These are phyloP conservation scores for Paratilapia polleni DNA, from an alignment of 2,113 vertebrate species.

Conservation along the genomic window DNA sequence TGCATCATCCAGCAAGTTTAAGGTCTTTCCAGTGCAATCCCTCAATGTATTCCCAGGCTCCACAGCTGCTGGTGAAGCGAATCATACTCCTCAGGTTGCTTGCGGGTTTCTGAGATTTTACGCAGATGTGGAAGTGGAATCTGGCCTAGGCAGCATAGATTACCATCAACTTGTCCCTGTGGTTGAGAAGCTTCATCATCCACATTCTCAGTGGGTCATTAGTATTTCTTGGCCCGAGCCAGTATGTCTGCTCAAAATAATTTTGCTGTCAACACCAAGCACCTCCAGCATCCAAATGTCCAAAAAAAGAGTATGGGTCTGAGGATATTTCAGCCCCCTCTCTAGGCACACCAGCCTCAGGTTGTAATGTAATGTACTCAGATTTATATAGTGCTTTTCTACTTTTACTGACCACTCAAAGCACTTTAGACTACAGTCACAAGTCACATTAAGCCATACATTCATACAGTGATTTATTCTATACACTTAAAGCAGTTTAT, in stretches of 20 bases:
- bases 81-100: background rate
- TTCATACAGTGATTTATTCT: background rate
- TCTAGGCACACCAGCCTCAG: background rate
- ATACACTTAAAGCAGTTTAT: no score
- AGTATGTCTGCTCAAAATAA: background rate
- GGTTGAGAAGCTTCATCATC: background rate
- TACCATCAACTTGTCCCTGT: background rate
- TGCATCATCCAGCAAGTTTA: background rate
- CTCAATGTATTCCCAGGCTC: background rate
- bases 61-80: background rate
- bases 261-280: background rate
- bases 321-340: background rate
- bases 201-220: background rate
- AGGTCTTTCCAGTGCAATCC: background rate
- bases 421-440: background rate
- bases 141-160: background rate
- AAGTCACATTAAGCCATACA: background rate
- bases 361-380: background rate
- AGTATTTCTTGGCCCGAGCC: background rate
- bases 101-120: background rate
- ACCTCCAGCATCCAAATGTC: background rate
- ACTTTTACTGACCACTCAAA: background rate
- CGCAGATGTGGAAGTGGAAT: background rate
- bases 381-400: background rate
- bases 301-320: background rate